Base-by-base conservation (phyloP, 2,113 vertebrate genomes). In the Callocephalon fimbriatum region DNA sequence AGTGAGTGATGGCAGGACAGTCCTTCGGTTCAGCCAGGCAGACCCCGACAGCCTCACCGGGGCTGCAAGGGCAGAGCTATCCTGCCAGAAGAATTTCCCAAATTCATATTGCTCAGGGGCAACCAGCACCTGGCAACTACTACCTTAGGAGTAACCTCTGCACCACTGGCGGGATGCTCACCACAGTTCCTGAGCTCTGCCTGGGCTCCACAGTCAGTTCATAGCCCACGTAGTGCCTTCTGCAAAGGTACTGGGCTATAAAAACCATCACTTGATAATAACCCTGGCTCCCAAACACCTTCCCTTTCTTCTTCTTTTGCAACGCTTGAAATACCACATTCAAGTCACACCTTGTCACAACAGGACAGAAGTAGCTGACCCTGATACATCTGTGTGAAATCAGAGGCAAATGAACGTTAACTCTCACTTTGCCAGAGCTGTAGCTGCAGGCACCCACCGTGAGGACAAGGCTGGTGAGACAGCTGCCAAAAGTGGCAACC, bases 401-500 rank as follows among this genome's bases (percentile, higher is more conserved):
- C 45, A 81, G 54, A 50, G 67, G 47, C 13, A 44, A 80, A 35
- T 6, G 50, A 94, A 31, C 20, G 26, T 8, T 8, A 35, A 23
- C 42, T 15, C 13, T 26, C 25, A 4, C 50, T 80, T 35, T 73
- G 40, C 27, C 58, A 1, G 2, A 75, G 76, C 73, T 0, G 0
- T 4, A 42, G 62, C 38, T 1, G 0, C 42, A 45, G 18, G 17
- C 4, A 0, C 5, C 15, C 37, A 22, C 13, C 0, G 0, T 0
- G 0, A 54, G 71, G 45, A 63, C 62, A 58, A 20, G 47, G 31
- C 35, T n/a, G 62, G 27, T 0, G 9, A 90, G 37, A 68, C 1
- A 2, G 67, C 47, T 44, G 40, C 32, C 3, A 1, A 27, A 9
- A 0, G 1, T 15, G 12, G 23, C 82, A 67, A 32, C 70, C 75